A percentile compares a stretch with the other conserved stretches of the same genome.
phyloP scores from a whole-genome alignment of 2,113 vertebrate genomes.

The Plecturocebus donacophilus region DNA sequence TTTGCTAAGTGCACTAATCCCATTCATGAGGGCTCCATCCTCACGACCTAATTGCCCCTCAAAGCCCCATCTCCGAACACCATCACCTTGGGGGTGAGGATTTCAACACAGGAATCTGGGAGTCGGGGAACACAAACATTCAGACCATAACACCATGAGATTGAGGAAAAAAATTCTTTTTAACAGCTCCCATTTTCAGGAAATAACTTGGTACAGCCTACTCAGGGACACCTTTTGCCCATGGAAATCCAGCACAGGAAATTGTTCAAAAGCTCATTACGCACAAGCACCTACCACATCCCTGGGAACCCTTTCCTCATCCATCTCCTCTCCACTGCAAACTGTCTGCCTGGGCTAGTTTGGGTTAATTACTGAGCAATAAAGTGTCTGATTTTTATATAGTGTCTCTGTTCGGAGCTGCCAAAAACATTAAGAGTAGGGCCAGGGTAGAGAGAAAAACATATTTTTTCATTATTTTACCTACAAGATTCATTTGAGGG shows the following conservation, averaged over 20 bases:
- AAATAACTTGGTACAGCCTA: neutral
- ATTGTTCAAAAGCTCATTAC: neutral
- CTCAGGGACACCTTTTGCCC: neutral
- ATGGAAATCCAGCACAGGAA: neutral
- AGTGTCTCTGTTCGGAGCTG: conserved; percentile 46
- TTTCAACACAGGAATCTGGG: neutral
- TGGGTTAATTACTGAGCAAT: conserved; percentile 70
- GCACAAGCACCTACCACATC: neutral
- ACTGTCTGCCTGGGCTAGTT: conserved; percentile 51
- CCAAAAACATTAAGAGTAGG: conserved; percentile 70
- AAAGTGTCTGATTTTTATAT: conserved; percentile 67
- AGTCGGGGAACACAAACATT: neutral
- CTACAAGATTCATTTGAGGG: conserved; percentile 62
- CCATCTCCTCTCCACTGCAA: neutral
- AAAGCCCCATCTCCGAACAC: neutral
- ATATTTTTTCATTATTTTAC: conserved; percentile 73
- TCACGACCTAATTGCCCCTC: neutral
- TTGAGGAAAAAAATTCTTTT: neutral
- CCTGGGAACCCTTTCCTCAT: fast-evolving
- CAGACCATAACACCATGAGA: neutral
- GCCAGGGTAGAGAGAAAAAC: conserved; percentile 34
- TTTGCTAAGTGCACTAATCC: neutral
- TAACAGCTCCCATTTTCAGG: neutral
- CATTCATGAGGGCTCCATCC: neutral
- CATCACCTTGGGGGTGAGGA: neutral